Conservation (phyloP, 2,888 invertebrate species). For the Ichneumoninae sp. region DNA sequence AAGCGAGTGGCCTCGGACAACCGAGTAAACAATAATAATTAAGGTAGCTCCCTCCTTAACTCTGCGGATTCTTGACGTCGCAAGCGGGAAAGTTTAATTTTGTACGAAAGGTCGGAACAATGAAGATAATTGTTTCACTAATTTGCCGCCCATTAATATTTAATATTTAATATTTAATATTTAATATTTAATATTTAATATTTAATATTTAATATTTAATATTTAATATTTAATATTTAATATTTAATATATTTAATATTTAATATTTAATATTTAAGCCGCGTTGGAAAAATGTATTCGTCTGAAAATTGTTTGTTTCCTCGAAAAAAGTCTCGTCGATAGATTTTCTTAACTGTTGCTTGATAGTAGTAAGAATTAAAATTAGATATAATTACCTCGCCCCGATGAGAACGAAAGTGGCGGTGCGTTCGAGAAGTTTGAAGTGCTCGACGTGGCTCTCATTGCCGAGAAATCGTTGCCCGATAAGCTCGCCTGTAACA, state of each 20-base stretch:
- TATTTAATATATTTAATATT: no score
- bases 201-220: no score
- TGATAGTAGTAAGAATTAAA: background rate
- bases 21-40: conserved; percentile 23
- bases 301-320: no score
- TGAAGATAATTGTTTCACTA: background rate
- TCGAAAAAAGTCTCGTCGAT: no score
- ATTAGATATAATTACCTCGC: conserved; percentile 89
- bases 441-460: conserved; percentile 93
- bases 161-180: no score
- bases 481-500: conserved; percentile 90
- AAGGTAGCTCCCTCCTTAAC: background rate
- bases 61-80: no score
- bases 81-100: background rate
- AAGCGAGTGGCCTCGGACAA: conserved; percentile 24
- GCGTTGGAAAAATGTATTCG: no score
- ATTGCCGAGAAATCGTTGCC: conserved; percentile 92
- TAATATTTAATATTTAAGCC: no score
- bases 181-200: no score
- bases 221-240: no score
- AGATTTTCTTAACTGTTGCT: background rate
- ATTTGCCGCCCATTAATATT: no score
- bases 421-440: conserved; percentile 94
- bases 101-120: background rate
- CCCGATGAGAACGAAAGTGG: conserved; percentile 94